Base-by-base conservation (phyloP, 1,140 invertebrate genomes). In the Euschistus heros region DNA sequence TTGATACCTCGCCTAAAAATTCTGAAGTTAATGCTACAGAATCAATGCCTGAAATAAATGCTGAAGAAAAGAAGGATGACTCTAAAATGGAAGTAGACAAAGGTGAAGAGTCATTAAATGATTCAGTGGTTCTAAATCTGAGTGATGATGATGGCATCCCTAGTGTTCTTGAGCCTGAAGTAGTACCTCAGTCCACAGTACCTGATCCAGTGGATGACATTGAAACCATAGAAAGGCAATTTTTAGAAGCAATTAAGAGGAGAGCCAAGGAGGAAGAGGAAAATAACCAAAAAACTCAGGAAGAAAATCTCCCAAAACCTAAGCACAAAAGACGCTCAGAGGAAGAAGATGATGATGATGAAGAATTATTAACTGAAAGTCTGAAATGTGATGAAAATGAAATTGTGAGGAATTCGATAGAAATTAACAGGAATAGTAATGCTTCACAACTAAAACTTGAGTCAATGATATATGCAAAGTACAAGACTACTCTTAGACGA, bases 331-430 rank as follows among this genome's bases (percentile, higher is more conserved):
- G 26, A 22, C 26, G 26, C 10, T 50, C 33, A 10, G 47, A 50
- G 47, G 47, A 50, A n/a, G 47, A 22, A 2, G 47, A 20, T 20
- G 47, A 22, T 50, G 18, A 20, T 15, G 47, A 50, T 20, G 47
- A 50, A 50, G 24, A 57, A 26, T 17, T 57, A 15, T 4, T 24
- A 20, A 22, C 24, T 17, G 54, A 57, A 26, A 24, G 14, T 20
- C 6, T 57, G 18, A 22, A 57, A 24, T 57, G 60, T 46, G 18
- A 62, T 30, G 60, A 62, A 37, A 62, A 18, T 15, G 60, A 37
- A 18, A 14, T 62, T 37, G 24, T 14, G 14, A 30, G 18, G 8
- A n/a, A 24, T 8, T n/a, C 55, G 8, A 24, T 37, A 1, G 33
- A 37, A 37, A 6, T 37, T 13, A 13, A 37, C 13, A 37, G 33